Evolutionary conservation across 2,888 invertebrate genomes (phyloP).

Genomic region (Idaea straminata): DNA sequence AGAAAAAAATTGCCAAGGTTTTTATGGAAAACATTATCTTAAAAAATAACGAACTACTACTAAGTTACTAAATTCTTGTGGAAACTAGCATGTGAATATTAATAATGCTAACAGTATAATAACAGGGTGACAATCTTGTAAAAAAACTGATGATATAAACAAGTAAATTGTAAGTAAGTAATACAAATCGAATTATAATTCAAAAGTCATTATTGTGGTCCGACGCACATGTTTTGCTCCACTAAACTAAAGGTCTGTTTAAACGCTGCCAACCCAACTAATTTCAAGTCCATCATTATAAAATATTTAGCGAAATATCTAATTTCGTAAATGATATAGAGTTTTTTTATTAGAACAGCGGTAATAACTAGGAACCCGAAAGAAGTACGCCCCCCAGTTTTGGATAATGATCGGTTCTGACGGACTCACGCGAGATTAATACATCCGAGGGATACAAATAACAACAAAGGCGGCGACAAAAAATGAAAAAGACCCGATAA

Average conservation of each 20-base stretch:
- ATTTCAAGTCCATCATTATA: slow-evolving; percentile 69
- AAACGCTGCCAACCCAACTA: slow-evolving; percentile 62
- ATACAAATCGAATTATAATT: slow-evolving; percentile 23
- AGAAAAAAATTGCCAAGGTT: background rate
- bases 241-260: slow-evolving; percentile 37
- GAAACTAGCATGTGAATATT: background rate
- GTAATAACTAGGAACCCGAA: slow-evolving; percentile 77
- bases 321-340: slow-evolving; percentile 75
- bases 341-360: slow-evolving; percentile 74
- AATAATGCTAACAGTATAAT: no score
- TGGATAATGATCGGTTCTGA: slow-evolving; percentile 73
- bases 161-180: slow-evolving; percentile 20
- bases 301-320: slow-evolving; percentile 79
- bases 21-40: background rate
- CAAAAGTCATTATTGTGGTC: slow-evolving; percentile 54
- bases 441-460: slow-evolving; percentile 72
- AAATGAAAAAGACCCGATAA: slow-evolving; percentile 73
- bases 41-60: no score
- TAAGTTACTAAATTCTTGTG: no score
- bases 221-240: slow-evolving; percentile 47
- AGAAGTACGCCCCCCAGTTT: slow-evolving; percentile 77
- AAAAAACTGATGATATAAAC: slow-evolving; percentile 6
- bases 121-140: background rate
- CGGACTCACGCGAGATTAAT: slow-evolving; percentile 75
- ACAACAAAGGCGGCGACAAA: slow-evolving; percentile 73